Conservation (phyloP, 2,888 invertebrate genomes). For the Eristalinus sepulchralis region DNA sequence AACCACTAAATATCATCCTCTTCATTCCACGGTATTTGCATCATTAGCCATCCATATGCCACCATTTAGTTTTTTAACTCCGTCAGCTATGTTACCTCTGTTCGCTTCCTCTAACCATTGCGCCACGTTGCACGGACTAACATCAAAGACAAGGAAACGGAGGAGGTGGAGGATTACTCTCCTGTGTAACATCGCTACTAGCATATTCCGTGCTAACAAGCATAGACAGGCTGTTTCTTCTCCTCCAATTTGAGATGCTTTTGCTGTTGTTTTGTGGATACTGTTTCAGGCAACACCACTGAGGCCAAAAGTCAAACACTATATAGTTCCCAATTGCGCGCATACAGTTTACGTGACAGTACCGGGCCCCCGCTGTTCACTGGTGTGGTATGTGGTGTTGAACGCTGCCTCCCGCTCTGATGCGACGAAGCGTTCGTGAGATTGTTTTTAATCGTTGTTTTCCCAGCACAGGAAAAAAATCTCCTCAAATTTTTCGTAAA, state of each 20-base stretch:
- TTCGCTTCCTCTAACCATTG: conserved; percentile 39
- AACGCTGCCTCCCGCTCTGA: conserved; percentile 1
- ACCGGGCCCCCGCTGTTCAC: neutral
- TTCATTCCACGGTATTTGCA: conserved; percentile 54
- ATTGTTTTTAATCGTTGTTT: conserved; percentile 12
- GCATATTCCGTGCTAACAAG: conserved; percentile 59
- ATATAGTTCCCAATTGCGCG: conserved; percentile 64
- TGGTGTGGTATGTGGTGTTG: neutral
- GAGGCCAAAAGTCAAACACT: conserved; percentile 68
- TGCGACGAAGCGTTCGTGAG: conserved; percentile 35
- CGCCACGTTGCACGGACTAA: conserved; percentile 42
- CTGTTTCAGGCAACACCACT: conserved; percentile 1
- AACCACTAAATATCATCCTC: conserved; percentile 65
- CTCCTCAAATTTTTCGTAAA: neutral
- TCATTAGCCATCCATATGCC: conserved; percentile 67
- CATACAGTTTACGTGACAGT: conserved; percentile 64
- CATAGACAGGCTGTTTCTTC: conserved; percentile 40
- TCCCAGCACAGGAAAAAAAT: neutral
- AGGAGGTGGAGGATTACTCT: conserved; percentile 17
- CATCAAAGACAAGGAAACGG: conserved; percentile 56
- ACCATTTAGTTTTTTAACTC: conserved; percentile 27
- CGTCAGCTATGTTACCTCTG: conserved; percentile 7
- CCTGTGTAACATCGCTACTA: conserved; percentile 40
- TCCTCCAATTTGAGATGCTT: conserved; percentile 8
- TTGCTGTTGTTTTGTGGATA: neutral